Conservation (phyloP, 2,113 vertebrate species). For the Gila orcuttii region DNA sequence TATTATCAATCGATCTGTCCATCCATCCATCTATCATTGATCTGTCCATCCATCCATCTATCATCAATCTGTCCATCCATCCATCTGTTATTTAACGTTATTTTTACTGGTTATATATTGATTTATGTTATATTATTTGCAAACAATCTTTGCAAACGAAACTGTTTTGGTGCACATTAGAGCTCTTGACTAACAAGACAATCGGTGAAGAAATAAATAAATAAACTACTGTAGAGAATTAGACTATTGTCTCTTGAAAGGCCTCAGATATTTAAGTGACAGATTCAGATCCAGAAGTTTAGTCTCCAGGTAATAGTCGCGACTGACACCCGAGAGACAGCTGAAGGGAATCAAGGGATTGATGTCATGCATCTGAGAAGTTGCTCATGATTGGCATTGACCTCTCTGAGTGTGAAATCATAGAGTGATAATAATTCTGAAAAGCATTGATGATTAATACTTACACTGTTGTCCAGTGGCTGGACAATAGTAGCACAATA, state of each 20-base stretch:
- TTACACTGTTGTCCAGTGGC: neutral
- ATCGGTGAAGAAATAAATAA: too few species aligned
- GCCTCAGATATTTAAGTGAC: too few species aligned
- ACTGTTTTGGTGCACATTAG: neutral
- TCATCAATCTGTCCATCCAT: too few species aligned
- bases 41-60: too few species aligned
- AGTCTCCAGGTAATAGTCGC: neutral
- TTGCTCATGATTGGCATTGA: conserved; percentile 12
- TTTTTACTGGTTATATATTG: neutral
- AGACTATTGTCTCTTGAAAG: too few species aligned
- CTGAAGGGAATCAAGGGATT: neutral
- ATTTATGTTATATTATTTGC: neutral
- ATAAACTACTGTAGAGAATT: too few species aligned
- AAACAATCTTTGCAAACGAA: too few species aligned
- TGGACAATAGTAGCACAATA: neutral
- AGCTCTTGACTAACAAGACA: neutral
- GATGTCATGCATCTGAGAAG: neutral
- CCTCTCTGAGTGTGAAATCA: neutral
- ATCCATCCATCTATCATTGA: too few species aligned
- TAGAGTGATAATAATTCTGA: neutral
- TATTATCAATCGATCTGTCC: too few species aligned
- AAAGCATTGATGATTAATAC: neutral
- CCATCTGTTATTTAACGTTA: too few species aligned
- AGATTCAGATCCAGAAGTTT: neutral
- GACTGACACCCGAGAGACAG: too few species aligned